Evolutionary conservation across 2,113 vertebrate species (phyloP), one percentile per base, ranked within the genome.

Genomic region (Physeter macrocephalus): DNA sequence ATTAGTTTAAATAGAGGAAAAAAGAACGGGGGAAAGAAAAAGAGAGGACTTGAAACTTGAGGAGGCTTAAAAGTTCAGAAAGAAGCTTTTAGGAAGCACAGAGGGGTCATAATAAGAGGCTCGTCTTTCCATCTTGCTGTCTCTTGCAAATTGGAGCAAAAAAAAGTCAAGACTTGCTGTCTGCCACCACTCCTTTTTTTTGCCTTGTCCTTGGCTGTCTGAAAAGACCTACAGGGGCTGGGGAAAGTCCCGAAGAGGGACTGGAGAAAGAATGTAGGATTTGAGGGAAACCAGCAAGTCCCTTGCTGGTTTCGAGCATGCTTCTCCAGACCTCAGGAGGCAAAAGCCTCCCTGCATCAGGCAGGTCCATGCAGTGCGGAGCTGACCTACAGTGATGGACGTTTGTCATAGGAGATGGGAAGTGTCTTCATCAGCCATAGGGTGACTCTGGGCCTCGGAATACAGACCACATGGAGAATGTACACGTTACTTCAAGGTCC

Each of bases 51-150:
- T 98, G 98, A 99, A 99, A 99, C 96, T 94, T 96, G 98, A 99
- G 99, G 97, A 98, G 98, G 98, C 98, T 98, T 99, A 95, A 99
- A 99, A 99, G 99, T 98, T 98, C 95, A 72, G 98, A 98, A 97
- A 98, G 98, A 98, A 98, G 98, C 97, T 98, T 98, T 98, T 98
- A 98, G 98, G 98, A 98, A 98, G 97, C 97, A 97, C 89, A 94
- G 94, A 97, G 95, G 93, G 98, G 97, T 98, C 98, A 97, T 98
- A 98, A 98, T 98, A 96, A 96, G 97, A 98, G 98, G 98, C 98
- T 98, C 96, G 94, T 98, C 98, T 98, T 97, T 41, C 98, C 94
- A 96, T 98, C 98, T 98, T 96, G 97, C 97, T 98, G 97, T 99
- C 98, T 97, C 62, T 98, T 96, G 95, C 97, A 98, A 98, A 98